Conservation (phyloP, 2,797 vertebrate genomes). For the Coranthus polyacanthus region DNA sequence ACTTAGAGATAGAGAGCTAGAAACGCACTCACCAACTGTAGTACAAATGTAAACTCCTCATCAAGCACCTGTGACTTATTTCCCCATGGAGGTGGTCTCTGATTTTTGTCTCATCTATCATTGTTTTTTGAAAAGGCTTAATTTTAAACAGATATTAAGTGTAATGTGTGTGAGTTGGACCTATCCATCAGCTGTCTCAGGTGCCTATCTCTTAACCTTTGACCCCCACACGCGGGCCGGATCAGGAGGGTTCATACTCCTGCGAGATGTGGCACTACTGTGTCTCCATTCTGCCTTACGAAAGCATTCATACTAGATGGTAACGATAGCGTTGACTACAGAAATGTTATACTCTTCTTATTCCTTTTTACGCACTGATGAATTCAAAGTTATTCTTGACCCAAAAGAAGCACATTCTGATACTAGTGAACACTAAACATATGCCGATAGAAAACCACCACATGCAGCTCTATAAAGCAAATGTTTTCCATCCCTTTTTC, state of each 20-base stretch:
- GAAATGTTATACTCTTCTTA: constrained; percentile 32
- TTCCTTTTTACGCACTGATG: constrained; percentile 39
- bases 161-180: constrained; percentile 69
- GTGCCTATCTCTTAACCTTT: constrained; percentile 66
- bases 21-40: constrained; percentile 68
- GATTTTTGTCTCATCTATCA: constrained; percentile 46
- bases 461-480: constrained; percentile 44
- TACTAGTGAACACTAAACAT: constrained; percentile 77
- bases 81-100: constrained; percentile 49
- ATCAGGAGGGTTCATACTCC: constrained; percentile 41
- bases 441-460: constrained; percentile 51
- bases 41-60: constrained; percentile 64
- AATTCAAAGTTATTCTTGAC: constrained; percentile 18
- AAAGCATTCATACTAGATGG: constrained; percentile 44
- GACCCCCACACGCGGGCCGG: constrained; percentile 23
- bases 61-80: constrained; percentile 68
- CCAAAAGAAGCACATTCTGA: constrained; percentile 68
- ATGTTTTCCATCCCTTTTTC: constrained; percentile 59
- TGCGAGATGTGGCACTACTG: constrained; percentile 62
- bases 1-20: constrained; percentile 67
- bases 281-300: constrained; percentile 78
- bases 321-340: constrained; percentile 50
- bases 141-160: constrained; percentile 11
- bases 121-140: constrained; percentile 45
- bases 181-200: constrained; percentile 71